Evolutionary conservation across 2,113 vertebrate genomes (phyloP).

Genomic region (Eleginops maclovinus): DNA sequence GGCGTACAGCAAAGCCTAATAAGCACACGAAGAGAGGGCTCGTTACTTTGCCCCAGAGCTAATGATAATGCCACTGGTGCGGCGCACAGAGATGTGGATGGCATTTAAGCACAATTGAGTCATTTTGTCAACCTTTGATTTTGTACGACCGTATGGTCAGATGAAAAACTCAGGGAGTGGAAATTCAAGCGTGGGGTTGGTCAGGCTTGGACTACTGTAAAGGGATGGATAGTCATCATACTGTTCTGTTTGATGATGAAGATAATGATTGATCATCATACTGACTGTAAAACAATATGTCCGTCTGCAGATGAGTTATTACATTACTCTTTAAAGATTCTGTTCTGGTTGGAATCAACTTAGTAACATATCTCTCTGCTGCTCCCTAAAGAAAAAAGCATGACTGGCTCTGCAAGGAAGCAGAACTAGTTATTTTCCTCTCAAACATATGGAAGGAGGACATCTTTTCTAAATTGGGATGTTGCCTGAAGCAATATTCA

Average conservation of each 20-base stretch:
- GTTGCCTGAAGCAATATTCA: conserved; percentile 37
- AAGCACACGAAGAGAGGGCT: conserved; percentile 5
- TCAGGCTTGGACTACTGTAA: not conserved
- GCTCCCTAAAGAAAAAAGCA: conserved; percentile 1
- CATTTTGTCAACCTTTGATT: conserved; percentile 32
- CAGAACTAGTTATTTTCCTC: conserved; percentile 22
- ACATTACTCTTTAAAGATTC: not conserved
- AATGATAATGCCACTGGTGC: conserved; percentile 30
- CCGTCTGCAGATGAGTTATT: not conserved
- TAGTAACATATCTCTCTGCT: conserved; percentile 2
- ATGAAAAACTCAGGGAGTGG: conserved; percentile 15
- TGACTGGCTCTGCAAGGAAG: conserved; percentile 19
- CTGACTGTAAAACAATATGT: too few species aligned
- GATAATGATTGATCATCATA: not conserved
- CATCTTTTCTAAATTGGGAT: conserved; percentile 49
- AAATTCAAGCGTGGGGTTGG: not conserved
- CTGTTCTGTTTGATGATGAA: not conserved
- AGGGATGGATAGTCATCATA: not conserved
- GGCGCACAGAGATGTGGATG: conserved; percentile 18
- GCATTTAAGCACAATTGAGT: conserved; percentile 45
- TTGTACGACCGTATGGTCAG: conserved; percentile 13
- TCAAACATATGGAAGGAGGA: conserved; percentile 47
- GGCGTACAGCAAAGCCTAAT: conserved; percentile 23
- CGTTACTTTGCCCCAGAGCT: conserved; percentile 13
- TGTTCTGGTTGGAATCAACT: not conserved